Conservation (phyloP, 2,113 vertebrate genomes). For the Corythaixoides concolor region DNA sequence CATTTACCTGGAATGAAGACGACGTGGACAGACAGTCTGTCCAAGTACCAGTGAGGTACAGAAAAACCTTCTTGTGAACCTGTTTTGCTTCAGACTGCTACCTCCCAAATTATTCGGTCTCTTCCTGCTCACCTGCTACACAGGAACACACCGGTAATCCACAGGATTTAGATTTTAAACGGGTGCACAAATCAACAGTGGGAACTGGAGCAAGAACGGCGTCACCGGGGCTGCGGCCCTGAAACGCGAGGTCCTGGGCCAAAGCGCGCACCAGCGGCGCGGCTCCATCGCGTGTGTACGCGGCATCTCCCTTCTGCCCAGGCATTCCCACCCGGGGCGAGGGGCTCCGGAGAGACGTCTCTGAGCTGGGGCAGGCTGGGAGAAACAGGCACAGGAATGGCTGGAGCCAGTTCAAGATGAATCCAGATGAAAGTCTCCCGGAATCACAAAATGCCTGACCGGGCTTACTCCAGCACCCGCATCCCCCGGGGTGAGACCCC, state of each 20-base stretch:
- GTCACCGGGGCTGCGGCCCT: not conserved
- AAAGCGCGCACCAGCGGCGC: not conserved
- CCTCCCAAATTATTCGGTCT: not conserved
- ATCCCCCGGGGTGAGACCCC: accelerated
- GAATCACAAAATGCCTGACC: not conserved
- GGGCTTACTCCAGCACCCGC: not conserved
- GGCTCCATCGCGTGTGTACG: not conserved
- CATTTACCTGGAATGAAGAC: not conserved
- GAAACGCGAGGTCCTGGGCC: not conserved
- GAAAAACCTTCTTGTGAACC: not conserved
- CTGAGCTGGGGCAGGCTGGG: not conserved
- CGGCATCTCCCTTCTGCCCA: not conserved
- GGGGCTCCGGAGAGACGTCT: not conserved
- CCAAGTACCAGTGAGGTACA: not conserved
- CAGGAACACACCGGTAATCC: not conserved
- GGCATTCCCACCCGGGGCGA: not conserved
- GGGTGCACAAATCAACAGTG: not conserved
- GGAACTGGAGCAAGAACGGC: not conserved
- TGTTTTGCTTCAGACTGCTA: not conserved
- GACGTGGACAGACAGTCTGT: no score
- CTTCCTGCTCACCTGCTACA: not conserved
- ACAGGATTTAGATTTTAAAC: not conserved
- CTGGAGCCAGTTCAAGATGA: not conserved
- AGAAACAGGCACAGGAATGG: not conserved
- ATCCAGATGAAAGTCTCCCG: not conserved